phyloP scores from a whole-genome alignment of 2,797 vertebrate species.

The Gila robusta region DNA sequence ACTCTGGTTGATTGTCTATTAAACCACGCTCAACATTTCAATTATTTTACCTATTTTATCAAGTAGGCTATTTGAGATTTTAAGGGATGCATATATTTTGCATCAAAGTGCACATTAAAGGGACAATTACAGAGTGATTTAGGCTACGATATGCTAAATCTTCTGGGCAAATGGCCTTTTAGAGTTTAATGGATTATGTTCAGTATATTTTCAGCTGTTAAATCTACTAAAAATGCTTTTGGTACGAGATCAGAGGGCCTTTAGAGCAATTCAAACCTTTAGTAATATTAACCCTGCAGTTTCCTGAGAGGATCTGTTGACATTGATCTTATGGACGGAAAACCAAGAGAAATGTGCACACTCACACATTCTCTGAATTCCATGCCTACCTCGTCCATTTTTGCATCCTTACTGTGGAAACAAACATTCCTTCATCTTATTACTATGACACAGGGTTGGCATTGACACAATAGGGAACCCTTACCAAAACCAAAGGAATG shows the following conservation, averaged over 20 bases:
- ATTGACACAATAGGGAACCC: constrained; percentile 20
- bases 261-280: constrained; percentile 7
- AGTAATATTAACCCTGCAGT: constrained; percentile 17
- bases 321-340: constrained; percentile 20
- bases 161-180: constrained; percentile 1
- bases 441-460: constrained; percentile 45
- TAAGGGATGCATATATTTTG: neutral
- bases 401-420: constrained; percentile 71
- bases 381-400: constrained; percentile 70
- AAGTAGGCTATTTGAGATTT: constrained; percentile 2
- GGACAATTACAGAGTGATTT: neutral
- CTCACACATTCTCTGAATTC: constrained; percentile 77
- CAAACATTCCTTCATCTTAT: constrained; percentile 67
- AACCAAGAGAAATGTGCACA: constrained; percentile 69
- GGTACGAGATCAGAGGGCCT: neutral
- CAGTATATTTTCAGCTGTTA: constrained; percentile 11
- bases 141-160: neutral
- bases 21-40: neutral
- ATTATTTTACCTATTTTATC: constrained; percentile 13
- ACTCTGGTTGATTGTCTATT: constrained; percentile 16
- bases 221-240: constrained; percentile 24
- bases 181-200: constrained; percentile 27
- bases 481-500: constrained; percentile 14
- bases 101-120: neutral
- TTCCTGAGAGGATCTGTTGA: constrained; percentile 24